Percentiles rank a stretch among this genome's conserved stretches.
These are phyloP conservation scores for Chanos chanos DNA, from an alignment of 2,797 vertebrate genomes.

Conservation along the genomic window DNA sequence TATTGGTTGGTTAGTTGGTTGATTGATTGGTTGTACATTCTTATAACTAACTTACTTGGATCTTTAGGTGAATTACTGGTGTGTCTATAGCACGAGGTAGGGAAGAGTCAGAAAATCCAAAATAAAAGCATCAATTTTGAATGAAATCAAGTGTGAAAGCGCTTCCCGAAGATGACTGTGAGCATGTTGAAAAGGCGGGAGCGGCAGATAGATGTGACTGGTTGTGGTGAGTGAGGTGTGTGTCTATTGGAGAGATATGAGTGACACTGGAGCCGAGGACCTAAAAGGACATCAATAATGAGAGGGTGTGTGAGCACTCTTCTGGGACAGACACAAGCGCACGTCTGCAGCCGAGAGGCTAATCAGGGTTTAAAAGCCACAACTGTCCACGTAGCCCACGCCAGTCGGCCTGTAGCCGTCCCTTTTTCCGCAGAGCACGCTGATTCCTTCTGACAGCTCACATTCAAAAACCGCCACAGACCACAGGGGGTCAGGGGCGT, in stretches of 20 bases:
- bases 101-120: too few relatives aligned
- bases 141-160: constrained; percentile 17
- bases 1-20: too few relatives aligned
- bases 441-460: constrained; percentile 75
- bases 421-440: constrained; percentile 64
- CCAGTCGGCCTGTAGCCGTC: constrained; percentile 72
- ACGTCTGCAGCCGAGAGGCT: constrained; percentile 70
- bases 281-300: constrained; percentile 78
- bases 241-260: constrained; percentile 19
- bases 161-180: constrained; percentile 5
- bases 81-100: too few relatives aligned
- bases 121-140: constrained; percentile 18
- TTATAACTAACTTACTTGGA: too few relatives aligned
- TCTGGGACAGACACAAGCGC: constrained; percentile 58
- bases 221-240: constrained; percentile 44
- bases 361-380: constrained; percentile 85
- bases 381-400: constrained; percentile 77
- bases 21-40: too few relatives aligned
- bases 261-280: constrained; percentile 52
- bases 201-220: constrained; percentile 56
- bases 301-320: constrained; percentile 75
- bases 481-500: constrained; percentile 59
- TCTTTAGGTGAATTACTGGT: too few relatives aligned
- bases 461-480: constrained; percentile 59
- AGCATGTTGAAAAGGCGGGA: constrained; percentile 24